These are phyloP conservation scores for Phytoseiulus persimilis DNA, from an alignment of 2,888 invertebrate genomes.

Conservation along the genomic window DNA sequence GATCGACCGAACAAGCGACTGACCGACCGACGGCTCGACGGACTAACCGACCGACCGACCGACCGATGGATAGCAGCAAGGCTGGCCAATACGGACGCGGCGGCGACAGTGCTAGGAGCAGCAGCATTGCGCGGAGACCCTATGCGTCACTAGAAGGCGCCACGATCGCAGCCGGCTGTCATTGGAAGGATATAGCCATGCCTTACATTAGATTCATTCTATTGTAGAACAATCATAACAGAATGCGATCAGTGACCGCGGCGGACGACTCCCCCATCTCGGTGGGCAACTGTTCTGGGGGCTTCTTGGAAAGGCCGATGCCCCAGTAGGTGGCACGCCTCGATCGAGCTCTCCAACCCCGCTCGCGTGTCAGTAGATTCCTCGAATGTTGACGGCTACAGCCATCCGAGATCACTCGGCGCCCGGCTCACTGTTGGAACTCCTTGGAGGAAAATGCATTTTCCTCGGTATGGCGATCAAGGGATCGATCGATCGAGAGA, in stretches of 20 bases:
- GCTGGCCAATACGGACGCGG: background rate
- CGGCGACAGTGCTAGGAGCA: slow-evolving; percentile 5
- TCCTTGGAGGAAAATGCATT: background rate
- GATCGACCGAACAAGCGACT: background rate
- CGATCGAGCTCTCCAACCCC: too few relatives aligned
- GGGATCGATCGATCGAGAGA: background rate
- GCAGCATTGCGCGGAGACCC: background rate
- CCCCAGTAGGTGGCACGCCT: too few relatives aligned
- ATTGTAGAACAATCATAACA: background rate
- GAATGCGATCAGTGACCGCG: too few relatives aligned
- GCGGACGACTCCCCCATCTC: too few relatives aligned
- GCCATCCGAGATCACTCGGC: too few relatives aligned
- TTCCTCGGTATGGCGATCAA: background rate
- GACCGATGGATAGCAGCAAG: background rate
- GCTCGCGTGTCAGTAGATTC: too few relatives aligned
- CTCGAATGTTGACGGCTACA: too few relatives aligned
- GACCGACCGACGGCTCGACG: background rate
- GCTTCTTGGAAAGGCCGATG: too few relatives aligned
- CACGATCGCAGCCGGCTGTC: background rate
- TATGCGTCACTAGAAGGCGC: slow-evolving; percentile 5
- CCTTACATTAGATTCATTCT: background rate
- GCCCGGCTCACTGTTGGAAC: too few relatives aligned
- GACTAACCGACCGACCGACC: background rate
- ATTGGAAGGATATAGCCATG: background rate
- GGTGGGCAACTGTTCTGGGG: too few relatives aligned